Base-by-base conservation (phyloP, 2,888 invertebrate genomes). In the Epirrhoe tristata region DNA sequence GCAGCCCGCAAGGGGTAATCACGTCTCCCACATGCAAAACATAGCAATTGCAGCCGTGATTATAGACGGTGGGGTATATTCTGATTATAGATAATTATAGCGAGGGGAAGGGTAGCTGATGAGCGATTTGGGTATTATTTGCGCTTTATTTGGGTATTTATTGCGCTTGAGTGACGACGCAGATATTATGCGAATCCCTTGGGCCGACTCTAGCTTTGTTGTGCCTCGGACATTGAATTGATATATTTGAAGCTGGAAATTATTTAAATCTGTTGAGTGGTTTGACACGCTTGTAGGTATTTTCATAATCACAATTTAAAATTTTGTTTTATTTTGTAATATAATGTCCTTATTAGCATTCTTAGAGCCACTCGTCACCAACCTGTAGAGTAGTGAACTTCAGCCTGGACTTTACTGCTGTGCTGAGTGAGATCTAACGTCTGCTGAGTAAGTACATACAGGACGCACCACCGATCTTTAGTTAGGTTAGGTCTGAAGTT, bases 111-210 rank as follows among this genome's bases (percentile, higher is more conserved):
- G 80, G 80, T 80, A 82, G 78, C 87, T 92, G 91, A 92, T 91
- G 91, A 91, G 91, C 93, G 93, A 94, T 94, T 94, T 94, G 94
- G 94, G 94, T 94, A 94, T 94, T 94, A 95, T 95, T 95, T 94
- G 94, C 94, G 95, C 95, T 94, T 94, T 94, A 94, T 94, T 94
- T 94, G 89, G 93, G 94, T 94, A 94, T 94, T 94, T 94, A 94
- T 94, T 94, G 92, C 94, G 92, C 93, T 90, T 82, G 89, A 91
- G 91, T 94, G 93, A 93, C 91, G 88, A 82, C 90, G 93, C 93
- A 91, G 93, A 93, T 93, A 93, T 93, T 87, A 86, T 88, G 81
- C 82, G 81, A 82, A 81, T 86, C 90, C 91, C 91, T 82, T 85
- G 89, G 88, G 87, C 79, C 58, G 24, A 16, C 63, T 85, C 83